These are phyloP conservation scores for Amphiprion ocellaris DNA, from an alignment of 2,113 vertebrate species.

Conservation along the genomic window DNA sequence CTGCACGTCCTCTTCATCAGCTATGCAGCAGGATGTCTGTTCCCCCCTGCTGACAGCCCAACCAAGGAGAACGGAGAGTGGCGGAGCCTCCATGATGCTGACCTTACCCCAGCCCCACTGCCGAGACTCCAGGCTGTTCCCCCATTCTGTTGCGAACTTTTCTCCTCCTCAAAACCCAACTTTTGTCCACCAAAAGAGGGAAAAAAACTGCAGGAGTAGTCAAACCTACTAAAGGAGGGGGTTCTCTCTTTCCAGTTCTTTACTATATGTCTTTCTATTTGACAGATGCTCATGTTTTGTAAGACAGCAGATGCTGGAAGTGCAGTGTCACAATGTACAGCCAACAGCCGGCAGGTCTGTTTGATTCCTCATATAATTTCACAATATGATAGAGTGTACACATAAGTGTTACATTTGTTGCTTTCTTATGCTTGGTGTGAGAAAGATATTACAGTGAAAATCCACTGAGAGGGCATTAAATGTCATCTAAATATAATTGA, in stretches of 20 bases:
- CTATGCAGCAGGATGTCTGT: constrained; percentile 70
- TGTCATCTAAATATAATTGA: constrained; percentile 75
- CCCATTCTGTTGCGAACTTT: constrained; percentile 55
- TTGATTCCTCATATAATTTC: constrained; percentile 61
- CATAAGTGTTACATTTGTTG: constrained; percentile 66
- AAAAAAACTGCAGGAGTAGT: constrained; percentile 28
- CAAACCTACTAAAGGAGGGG: constrained; percentile 19
- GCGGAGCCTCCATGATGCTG: constrained; percentile 57
- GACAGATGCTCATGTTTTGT: constrained; percentile 61
- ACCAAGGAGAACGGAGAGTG: constrained; percentile 73
- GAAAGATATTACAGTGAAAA: constrained; percentile 60
- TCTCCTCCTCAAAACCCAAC: constrained; percentile 50
- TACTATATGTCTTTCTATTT: constrained; percentile 48
- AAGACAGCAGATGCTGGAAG: constrained; percentile 63
- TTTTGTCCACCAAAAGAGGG: constrained; percentile 39
- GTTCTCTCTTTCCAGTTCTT: constrained; percentile 36
- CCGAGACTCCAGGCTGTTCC: constrained; percentile 67
- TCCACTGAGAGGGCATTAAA: constrained; percentile 66
- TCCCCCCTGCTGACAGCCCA: constrained; percentile 70
- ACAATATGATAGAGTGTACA: constrained; percentile 48
- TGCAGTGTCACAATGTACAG: constrained; percentile 45
- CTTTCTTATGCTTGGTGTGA: constrained; percentile 48
- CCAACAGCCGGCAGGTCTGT: constrained; percentile 53
- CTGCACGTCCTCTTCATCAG: constrained; percentile 77
- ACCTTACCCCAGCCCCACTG: constrained; percentile 69